phyloP scores from a whole-genome alignment of 2,888 invertebrate genomes.

The Dastarcus helophoroides region DNA sequence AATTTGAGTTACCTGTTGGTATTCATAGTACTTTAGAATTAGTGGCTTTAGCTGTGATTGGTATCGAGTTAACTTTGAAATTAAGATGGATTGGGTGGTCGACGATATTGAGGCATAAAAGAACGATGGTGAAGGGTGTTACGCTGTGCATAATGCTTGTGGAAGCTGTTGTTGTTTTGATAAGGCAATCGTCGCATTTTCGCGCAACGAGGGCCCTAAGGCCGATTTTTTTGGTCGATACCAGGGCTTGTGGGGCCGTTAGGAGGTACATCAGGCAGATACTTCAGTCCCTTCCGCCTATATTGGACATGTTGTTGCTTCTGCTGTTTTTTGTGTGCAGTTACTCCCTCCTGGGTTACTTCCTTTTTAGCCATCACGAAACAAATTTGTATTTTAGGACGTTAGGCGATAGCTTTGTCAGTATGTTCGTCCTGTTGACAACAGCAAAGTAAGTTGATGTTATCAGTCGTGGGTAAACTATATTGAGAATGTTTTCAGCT shows the following conservation, averaged over 20 bases:
- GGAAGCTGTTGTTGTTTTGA: conserved; percentile 68
- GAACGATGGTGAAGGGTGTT: conserved; percentile 74
- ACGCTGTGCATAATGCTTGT: conserved; percentile 70
- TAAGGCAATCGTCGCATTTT: conserved; percentile 74
- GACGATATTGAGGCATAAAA: conserved; percentile 70
- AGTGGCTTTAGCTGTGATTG: conserved; percentile 62
- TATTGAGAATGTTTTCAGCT: conserved; percentile 43
- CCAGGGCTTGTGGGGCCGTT: conserved; percentile 72
- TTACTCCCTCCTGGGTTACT: conserved; percentile 72
- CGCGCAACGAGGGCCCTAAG: conserved; percentile 75
- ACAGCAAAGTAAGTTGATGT: conserved; percentile 78
- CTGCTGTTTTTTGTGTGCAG: conserved; percentile 75
- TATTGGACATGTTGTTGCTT: conserved; percentile 76
- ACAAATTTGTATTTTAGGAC: conserved; percentile 68
- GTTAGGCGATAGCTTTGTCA: conserved; percentile 72
- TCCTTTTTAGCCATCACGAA: conserved; percentile 62
- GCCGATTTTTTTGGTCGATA: conserved; percentile 82
- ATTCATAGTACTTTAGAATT: conserved; percentile 74
- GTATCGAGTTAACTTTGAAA: conserved; percentile 66
- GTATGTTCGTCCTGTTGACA: conserved; percentile 79
- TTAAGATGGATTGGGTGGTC: conserved; percentile 77
- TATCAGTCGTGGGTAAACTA: neutral
- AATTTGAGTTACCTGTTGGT: conserved; percentile 64
- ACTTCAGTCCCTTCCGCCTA: conserved; percentile 74
- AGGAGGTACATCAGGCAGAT: conserved; percentile 66